Base-by-base conservation (phyloP, 1,140 invertebrate genomes). In the Apis laboriosa region DNA sequence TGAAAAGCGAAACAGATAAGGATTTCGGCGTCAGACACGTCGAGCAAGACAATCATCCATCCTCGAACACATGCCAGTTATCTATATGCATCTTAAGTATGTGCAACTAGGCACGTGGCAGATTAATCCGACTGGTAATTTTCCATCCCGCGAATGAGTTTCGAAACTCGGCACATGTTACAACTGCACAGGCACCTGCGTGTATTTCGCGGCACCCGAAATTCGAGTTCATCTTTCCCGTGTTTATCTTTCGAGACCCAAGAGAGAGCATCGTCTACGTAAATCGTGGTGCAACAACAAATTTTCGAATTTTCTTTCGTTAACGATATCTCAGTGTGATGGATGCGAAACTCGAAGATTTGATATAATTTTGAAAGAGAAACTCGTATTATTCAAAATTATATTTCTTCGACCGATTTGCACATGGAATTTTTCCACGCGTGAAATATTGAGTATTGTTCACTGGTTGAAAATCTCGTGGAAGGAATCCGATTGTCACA, bases 71-170 rank as follows among this genome's bases (percentile, higher is more conserved):
- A 68, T 66, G 75, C 76, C 61, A 63, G 81, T 60, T 78, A 78
- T 83, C 81, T 78, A 51, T 71, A 71, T 83, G 82, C 82, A 77
- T 77, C 68, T 84, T 78, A 68, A 84, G 73, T 75, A 73, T 80
- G 83, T 34, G 67, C 80, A 77, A 79, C 78, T 79, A 82, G 61
- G 71, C 78, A 79, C 55, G 63, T 56, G 43, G 19, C 56, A 28
- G 76, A 88, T 88, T 88, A 88, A 88, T 60, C 66, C 74, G 53
- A 83, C 61, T 83, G 68, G 86, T 88, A 88, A 88, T 88, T 88
- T 85, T 81, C 79, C 72, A 64, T 82, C 64, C 73, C 78, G 66
- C 64, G 79, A 88, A 82, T 75, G 83, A 83, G 75, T 80, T 84
- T 60, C 64, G 83, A 82, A 82, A 88, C 84, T 87, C 77, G 66